These are phyloP conservation scores for Drosophila saltans DNA, from an alignment of 1,140 invertebrate species.

Conservation along the genomic window DNA sequence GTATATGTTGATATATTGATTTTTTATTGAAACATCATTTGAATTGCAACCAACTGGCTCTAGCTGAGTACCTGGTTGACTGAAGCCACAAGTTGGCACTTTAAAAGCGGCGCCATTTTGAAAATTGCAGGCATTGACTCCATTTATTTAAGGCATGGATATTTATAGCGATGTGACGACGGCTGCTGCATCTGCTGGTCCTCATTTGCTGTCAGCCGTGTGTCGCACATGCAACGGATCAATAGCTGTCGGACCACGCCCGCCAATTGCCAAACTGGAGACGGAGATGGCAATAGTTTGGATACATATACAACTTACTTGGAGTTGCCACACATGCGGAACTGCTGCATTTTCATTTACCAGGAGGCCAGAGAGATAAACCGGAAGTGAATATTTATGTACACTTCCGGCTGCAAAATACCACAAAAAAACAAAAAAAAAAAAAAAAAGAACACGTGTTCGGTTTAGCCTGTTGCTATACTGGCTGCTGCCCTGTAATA, in stretches of 20 bases:
- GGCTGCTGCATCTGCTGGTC: slow-evolving; percentile 27
- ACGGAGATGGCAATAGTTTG: slow-evolving; percentile 5
- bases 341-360: slow-evolving; percentile 81
- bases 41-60: slow-evolving; percentile 14
- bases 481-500: slow-evolving; percentile 51
- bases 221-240: slow-evolving; percentile 72
- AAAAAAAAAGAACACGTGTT: background rate
- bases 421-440: background rate
- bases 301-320: slow-evolving; percentile 30
- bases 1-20: background rate
- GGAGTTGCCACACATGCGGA: slow-evolving; percentile 76
- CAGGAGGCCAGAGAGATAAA: slow-evolving; percentile 62
- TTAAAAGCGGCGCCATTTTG: slow-evolving; percentile 81
- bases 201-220: slow-evolving; percentile 51
- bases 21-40: slow-evolving; percentile 5
- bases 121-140: slow-evolving; percentile 46
- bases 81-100: slow-evolving; percentile 78
- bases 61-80: slow-evolving; percentile 64
- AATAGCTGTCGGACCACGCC: slow-evolving; percentile 75
- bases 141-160: slow-evolving; percentile 54
- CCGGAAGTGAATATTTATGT: slow-evolving; percentile 74
- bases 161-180: slow-evolving; percentile 28
- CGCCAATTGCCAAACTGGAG: slow-evolving; percentile 28
- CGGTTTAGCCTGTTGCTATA: background rate
- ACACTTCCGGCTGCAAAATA: slow-evolving; percentile 54